These are phyloP conservation scores for Chromoteleia sp. DNA, from an alignment of 2,888 invertebrate species.

Conservation along the genomic window DNA sequence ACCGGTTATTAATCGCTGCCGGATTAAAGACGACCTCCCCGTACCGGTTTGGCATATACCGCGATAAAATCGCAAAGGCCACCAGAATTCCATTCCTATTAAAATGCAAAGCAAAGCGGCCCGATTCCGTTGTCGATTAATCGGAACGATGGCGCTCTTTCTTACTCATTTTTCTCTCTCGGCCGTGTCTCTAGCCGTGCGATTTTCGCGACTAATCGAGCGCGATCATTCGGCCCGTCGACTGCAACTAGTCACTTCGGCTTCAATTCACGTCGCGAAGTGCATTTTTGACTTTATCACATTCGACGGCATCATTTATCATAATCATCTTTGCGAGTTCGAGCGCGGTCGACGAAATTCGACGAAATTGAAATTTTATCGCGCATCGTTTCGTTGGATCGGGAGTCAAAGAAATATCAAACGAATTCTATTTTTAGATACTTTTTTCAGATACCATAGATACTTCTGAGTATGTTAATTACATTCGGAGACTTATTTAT, in stretches of 20 bases:
- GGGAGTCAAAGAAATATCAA: no score
- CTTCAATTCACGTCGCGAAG: constrained; percentile 39
- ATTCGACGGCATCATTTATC: constrained; percentile 46
- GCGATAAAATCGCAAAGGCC: constrained; percentile 72
- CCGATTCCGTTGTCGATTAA: constrained; percentile 71
- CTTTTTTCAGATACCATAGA: no score
- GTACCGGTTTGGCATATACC: constrained; percentile 76
- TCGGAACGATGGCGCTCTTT: constrained; percentile 63
- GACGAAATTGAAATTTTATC: no score
- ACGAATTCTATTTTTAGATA: no score
- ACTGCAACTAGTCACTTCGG: constrained; percentile 55
- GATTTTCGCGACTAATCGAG: constrained; percentile 67
- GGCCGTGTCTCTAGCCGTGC: constrained; percentile 35
- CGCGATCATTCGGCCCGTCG: constrained; percentile 54
- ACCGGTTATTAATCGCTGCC: constrained; percentile 78
- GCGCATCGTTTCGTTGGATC: no score
- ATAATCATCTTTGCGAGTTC: constrained; percentile 34
- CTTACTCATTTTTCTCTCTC: constrained; percentile 58
- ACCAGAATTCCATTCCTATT: constrained; percentile 73
- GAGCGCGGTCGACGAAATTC: constrained; percentile 12
- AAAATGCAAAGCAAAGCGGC: constrained; percentile 71
- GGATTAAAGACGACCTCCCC: constrained; percentile 76
- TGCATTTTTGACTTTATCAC: constrained; percentile 50
- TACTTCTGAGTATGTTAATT: no score
- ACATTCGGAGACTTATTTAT: no score